Evolutionary conservation across 2,888 invertebrate genomes (phyloP).

Genomic region (Chymomyza procnemis): DNA sequence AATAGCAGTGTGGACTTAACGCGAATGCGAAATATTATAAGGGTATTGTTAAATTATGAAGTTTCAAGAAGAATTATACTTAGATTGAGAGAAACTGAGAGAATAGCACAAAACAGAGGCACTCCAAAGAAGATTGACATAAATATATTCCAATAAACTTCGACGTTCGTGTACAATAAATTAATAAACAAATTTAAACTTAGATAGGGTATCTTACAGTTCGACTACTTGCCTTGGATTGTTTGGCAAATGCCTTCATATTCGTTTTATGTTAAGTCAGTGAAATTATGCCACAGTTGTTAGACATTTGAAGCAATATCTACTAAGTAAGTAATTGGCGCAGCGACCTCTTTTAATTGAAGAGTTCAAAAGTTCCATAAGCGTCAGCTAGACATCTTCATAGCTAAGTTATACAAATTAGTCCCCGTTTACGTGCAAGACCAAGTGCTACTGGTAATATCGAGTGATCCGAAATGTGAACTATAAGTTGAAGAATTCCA

Average conservation of each 20-base stretch:
- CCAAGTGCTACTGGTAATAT: not conserved
- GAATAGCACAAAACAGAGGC: no score
- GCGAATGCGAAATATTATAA: no score
- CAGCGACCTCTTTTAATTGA: constrained; percentile 59
- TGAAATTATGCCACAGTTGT: constrained; percentile 1
- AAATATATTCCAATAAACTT: no score
- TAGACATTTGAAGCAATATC: not conserved
- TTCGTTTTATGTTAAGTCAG: not conserved
- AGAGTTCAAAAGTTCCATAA: constrained; percentile 47
- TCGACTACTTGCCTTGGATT: not conserved
- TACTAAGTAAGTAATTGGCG: constrained; percentile 48
- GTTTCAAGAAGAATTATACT: no score
- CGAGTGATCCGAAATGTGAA: not conserved
- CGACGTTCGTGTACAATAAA: no score
- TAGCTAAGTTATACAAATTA: not conserved
- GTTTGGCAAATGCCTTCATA: not conserved
- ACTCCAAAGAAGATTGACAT: no score
- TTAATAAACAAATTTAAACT: not conserved
- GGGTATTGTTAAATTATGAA: no score
- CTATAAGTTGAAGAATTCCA: not conserved
- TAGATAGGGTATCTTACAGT: not conserved
- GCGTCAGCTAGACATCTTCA: not conserved
- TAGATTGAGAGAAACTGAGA: no score
- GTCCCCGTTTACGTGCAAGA: not conserved
- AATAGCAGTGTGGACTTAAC: no score